These are phyloP conservation scores for Neofelis nebulosa DNA, from an alignment of 2,113 vertebrate genomes.

Conservation along the genomic window DNA sequence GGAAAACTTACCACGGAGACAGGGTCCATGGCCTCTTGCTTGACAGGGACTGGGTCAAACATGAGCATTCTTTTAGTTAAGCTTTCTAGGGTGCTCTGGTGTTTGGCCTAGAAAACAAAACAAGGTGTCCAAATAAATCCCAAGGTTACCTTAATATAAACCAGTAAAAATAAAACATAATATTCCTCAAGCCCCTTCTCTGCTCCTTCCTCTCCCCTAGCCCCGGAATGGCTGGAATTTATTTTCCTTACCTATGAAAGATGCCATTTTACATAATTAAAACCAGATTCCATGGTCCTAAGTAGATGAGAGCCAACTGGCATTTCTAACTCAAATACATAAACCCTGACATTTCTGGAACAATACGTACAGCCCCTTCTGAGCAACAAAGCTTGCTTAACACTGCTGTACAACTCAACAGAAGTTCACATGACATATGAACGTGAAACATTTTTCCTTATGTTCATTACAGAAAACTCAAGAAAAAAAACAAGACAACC, in stretches of 20 bases:
- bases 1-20: slow-evolving; percentile 89
- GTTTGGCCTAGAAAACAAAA: slow-evolving; percentile 71
- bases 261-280: slow-evolving; percentile 49
- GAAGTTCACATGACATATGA: neutral
- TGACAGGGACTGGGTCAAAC: slow-evolving; percentile 95
- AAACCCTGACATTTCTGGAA: slow-evolving; percentile 33
- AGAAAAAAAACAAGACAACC: neutral
- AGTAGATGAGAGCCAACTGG: neutral
- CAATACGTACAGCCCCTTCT: neutral
- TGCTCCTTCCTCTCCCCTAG: neutral
- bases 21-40: slow-evolving; percentile 94
- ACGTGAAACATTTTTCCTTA: neutral
- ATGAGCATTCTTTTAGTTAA: slow-evolving; percentile 93
- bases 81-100: slow-evolving; percentile 71
- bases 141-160: slow-evolving; percentile 12
- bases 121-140: slow-evolving; percentile 14
- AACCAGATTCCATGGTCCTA: slow-evolving; percentile 15
- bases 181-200: neutral
- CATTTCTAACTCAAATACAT: neutral
- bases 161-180: neutral
- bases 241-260: slow-evolving; percentile 47
- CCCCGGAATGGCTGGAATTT: neutral
- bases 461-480: neutral
- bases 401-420: neutral
- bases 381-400: neutral